Evolutionary conservation across 2,113 vertebrate species (phyloP).

Genomic region (Limanda limanda): DNA sequence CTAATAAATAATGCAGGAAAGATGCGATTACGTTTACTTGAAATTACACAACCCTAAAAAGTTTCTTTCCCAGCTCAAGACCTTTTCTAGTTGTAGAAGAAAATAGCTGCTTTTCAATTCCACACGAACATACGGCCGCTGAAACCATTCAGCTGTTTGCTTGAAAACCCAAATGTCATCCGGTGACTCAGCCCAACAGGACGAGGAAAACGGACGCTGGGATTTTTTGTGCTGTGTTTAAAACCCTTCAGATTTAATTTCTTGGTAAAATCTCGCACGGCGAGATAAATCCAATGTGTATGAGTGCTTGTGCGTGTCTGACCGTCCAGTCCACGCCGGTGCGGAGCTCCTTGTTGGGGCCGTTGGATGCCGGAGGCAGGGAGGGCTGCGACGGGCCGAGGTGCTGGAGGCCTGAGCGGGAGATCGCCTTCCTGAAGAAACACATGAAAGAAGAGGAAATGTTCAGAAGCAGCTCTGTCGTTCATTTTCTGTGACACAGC

Average conservation of each 20-base stretch:
- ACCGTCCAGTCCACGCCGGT: slow-evolving; percentile 96
- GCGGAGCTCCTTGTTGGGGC: slow-evolving; percentile 92
- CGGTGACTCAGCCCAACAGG: slow-evolving; percentile 48
- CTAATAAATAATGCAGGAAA: too few species aligned
- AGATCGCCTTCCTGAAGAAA: slow-evolving; percentile 94
- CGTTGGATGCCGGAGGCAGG: slow-evolving; percentile 89
- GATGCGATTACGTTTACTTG: too few species aligned
- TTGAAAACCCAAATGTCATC: slow-evolving; percentile 50
- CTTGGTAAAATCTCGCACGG: neutral
- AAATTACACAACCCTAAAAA: neutral
- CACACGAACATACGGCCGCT: slow-evolving; percentile 36
- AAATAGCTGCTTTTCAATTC: slow-evolving; percentile 36
- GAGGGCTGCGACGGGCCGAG: slow-evolving; percentile 88
- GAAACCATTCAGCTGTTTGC: slow-evolving; percentile 44
- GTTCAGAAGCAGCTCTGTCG: neutral
- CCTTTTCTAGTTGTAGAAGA: neutral
- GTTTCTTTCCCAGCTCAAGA: neutral
- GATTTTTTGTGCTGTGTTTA: too few species aligned
- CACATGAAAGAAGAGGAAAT: neutral
- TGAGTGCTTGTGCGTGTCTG: slow-evolving; percentile 73
- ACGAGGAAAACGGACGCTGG: neutral
- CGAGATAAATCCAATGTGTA: neutral
- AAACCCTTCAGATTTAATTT: neutral
- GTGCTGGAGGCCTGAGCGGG: slow-evolving; percentile 96
- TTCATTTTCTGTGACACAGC: neutral